A percentile compares a stretch with the other conserved stretches of the same genome.
These are phyloP conservation scores for Caloenas nicobarica DNA, from an alignment of 2,113 vertebrate species.

Conservation along the genomic window DNA sequence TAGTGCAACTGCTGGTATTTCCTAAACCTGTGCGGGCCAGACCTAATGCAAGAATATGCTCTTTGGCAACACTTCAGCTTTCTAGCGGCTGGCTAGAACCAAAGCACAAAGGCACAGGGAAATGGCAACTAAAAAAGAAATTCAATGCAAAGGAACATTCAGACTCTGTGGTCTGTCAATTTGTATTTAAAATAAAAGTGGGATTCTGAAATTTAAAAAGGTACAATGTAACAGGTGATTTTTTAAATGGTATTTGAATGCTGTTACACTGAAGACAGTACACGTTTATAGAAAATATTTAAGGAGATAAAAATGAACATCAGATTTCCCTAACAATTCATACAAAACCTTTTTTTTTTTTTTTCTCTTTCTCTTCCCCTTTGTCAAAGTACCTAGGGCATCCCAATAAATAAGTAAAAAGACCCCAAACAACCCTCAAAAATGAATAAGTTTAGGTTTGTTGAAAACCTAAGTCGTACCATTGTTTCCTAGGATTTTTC, in stretches of 20 bases:
- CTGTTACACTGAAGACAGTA: neutral
- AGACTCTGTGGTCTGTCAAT: neutral
- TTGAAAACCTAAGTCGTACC: neutral
- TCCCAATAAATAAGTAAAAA: neutral
- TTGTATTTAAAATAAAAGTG: neutral
- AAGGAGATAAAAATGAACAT: neutral
- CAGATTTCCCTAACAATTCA: neutral
- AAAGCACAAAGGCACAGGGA: neutral
- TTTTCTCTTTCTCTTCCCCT: neutral
- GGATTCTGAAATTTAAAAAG: neutral
- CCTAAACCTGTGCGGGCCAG: neutral
- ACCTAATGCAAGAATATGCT: neutral
- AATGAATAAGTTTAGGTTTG: neutral
- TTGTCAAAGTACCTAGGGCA: neutral
- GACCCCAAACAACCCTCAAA: neutral
- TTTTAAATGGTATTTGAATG: neutral
- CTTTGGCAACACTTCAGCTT: conserved; percentile 23
- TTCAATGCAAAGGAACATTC: neutral
- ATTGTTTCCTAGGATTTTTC: neutral
- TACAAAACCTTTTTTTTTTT: neutral
- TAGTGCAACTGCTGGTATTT: conserved; percentile 42
- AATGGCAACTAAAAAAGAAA: neutral
- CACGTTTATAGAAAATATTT: neutral
- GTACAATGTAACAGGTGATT: neutral
- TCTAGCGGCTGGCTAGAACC: conserved; percentile 19